Conservation (phyloP, 2,113 vertebrate species). For the Progne subis region DNA sequence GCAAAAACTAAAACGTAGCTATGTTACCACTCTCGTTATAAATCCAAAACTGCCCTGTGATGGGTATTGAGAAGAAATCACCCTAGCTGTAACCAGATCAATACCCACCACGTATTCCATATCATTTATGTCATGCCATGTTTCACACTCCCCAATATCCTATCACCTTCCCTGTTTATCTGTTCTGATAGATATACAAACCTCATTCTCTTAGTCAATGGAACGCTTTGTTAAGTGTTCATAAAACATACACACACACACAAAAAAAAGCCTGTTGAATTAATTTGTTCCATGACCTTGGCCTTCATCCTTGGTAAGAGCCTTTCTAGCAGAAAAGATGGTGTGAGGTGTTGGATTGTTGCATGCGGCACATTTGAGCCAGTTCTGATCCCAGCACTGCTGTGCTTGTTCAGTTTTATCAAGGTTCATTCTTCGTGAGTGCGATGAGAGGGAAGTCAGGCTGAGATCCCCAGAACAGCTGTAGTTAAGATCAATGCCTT, state of each 20-base stretch:
- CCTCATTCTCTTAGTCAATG: not conserved
- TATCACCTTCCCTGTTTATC: not conserved
- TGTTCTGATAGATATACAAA: not conserved
- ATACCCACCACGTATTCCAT: not conserved
- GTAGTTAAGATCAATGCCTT: rapidly evolving
- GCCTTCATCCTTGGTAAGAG: not conserved
- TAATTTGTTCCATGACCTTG: not conserved
- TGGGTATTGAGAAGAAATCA: not conserved
- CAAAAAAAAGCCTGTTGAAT: not conserved
- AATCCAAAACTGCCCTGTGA: not conserved
- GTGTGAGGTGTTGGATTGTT: not conserved
- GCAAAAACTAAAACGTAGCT: not conserved
- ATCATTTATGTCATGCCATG: not conserved
- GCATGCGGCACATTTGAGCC: not conserved
- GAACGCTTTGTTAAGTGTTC: not conserved
- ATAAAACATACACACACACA: not conserved
- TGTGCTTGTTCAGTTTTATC: not conserved
- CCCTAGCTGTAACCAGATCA: not conserved
- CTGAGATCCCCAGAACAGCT: not conserved
- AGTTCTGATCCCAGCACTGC: not conserved
- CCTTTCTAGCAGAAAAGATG: not conserved
- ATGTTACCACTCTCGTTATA: not conserved
- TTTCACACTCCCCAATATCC: not conserved
- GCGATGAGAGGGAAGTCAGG: rapidly evolving
- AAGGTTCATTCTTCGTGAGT: not conserved